A percentile compares a stretch with the other conserved stretches of the same genome.
These are phyloP conservation scores for Cacatua alba DNA, from an alignment of 2,113 vertebrate genomes.

Conservation along the genomic window DNA sequence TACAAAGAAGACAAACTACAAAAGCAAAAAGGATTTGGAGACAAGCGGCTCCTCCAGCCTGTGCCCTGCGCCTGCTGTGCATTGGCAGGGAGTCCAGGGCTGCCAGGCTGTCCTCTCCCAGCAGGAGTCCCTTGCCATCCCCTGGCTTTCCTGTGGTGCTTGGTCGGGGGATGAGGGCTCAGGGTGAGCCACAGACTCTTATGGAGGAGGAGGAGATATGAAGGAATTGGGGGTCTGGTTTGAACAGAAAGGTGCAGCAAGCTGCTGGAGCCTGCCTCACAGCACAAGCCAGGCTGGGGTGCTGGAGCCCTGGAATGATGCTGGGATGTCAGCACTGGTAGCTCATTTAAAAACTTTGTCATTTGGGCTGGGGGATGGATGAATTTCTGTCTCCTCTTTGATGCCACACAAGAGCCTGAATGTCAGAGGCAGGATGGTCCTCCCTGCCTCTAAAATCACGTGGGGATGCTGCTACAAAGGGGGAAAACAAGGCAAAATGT, in stretches of 20 bases:
- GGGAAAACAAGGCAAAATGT: background rate
- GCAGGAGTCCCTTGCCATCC: background rate
- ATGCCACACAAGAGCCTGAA: background rate
- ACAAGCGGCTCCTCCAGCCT: background rate
- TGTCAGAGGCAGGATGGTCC: background rate
- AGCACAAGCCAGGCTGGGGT: rapidly evolving
- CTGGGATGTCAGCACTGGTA: background rate
- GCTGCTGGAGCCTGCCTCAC: rapidly evolving
- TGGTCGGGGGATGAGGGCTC: background rate
- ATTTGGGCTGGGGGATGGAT: background rate
- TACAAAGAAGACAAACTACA: background rate
- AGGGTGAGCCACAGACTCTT: background rate
- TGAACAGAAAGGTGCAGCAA: background rate
- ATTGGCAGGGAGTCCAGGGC: background rate
- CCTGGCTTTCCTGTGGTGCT: rapidly evolving
- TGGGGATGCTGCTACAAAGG: background rate
- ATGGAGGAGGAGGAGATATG: rapidly evolving
- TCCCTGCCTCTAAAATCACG: background rate
- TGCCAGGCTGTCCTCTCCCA: background rate
- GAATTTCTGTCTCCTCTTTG: background rate
- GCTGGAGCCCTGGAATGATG: background rate
- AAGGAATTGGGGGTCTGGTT: background rate
- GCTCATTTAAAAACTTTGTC: background rate
- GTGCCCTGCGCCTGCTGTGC: background rate
- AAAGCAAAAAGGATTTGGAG: background rate